Conservation (phyloP, 2,113 vertebrate species). For the Uropsilus gracilis region DNA sequence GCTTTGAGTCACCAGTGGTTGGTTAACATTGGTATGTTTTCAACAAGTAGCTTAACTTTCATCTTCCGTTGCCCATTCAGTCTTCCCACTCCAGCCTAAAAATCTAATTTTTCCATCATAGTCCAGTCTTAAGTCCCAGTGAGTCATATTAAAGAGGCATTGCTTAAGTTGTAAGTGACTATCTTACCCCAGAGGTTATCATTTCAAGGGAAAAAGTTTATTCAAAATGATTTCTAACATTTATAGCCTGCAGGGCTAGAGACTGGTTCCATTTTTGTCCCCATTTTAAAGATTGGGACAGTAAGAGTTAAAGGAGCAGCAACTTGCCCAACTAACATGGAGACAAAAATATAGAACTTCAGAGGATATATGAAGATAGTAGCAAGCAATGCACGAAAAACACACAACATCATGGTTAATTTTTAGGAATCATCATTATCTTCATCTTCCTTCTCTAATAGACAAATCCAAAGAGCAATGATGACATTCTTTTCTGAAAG, state of each 20-base stretch:
- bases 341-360: constrained; percentile 2
- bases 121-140: background rate
- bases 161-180: background rate
- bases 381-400: constrained; percentile 1
- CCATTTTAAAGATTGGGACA: background rate
- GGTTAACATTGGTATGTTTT: background rate
- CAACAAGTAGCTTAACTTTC: background rate
- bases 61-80: background rate
- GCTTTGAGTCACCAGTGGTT: background rate
- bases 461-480: constrained; percentile 11
- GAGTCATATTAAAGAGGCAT: background rate
- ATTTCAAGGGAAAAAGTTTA: constrained; percentile 12
- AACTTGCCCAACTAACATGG: background rate
- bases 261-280: background rate
- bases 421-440: background rate
- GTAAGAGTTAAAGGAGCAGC: background rate
- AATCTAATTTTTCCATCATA: background rate
- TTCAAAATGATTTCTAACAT: constrained; percentile 16
- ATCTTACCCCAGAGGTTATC: background rate
- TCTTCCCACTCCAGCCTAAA: background rate
- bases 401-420: background rate
- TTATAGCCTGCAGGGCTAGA: background rate
- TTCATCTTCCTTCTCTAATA: background rate
- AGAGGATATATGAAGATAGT: background rate
- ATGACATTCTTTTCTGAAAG: background rate